Evolutionary conservation across 2,113 vertebrate genomes (phyloP), one percentile per base, ranked within the genome.

Genomic region (Apodemus sylvaticus): DNA sequence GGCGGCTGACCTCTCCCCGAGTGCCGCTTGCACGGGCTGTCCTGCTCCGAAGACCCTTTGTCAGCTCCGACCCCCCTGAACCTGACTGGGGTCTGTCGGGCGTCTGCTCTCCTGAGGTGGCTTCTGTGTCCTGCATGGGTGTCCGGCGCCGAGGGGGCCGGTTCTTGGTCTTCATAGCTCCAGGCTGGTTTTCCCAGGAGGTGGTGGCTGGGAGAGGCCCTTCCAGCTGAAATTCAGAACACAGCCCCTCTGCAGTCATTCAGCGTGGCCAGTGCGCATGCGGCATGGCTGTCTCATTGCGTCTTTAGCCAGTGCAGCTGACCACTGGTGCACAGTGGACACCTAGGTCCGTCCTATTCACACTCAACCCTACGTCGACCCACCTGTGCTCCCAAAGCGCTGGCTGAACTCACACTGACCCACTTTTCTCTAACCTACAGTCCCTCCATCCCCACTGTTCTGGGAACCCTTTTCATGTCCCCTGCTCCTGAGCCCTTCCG

Each of bases 151-250:
- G 99, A 62, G 97, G 97, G 13, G 99, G 98, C 97, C 99, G 99
- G 89, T 97, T 98, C 98, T 99, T 99, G 97, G 99, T 98, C 98
- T 99, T 99, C 99, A 99, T 99, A 62, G 68, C 66, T 90, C 39
- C 31, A 42, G 76, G 20, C 79, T 13, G 17, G 31, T 7, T 13
- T 89, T 88, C 60, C 71, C 60, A 0, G 55, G n/a, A n/a, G 53
- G 17, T 4, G 58, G 62, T 0, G 11, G 77, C 78, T 51, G 51
- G n/a, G 48, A 45, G 58, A 64, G 71, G 83, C 53, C 58, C 39
- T 79, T 14, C 70, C 73, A 94, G 64, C 96, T 97, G 96, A 91
- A 97, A 96, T 91, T 45, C 94, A 96, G 85, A 94, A 86, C 77
- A 96, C 39, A 87, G 87, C 45, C 93, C 74, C 73, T 51, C 76